Evolutionary conservation across 2,888 invertebrate genomes (phyloP).

Genomic region (Agelastica alni): DNA sequence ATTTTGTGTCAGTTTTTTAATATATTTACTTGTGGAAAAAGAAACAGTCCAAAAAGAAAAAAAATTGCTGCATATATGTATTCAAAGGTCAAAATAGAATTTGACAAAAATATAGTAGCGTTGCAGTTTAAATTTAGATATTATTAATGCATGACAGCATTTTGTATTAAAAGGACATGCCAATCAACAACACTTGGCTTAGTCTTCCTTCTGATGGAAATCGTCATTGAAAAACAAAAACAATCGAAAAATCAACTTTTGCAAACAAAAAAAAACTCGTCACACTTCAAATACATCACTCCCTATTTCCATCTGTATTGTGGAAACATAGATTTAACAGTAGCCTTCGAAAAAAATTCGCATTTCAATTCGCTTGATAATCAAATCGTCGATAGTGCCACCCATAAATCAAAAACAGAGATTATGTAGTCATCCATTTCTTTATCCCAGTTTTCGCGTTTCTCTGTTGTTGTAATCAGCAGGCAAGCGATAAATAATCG

Average conservation of each 20-base stretch:
- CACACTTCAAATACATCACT: constrained; percentile 18
- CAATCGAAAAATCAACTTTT: constrained; percentile 19
- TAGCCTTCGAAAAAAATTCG: constrained; percentile 21
- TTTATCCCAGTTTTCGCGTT: constrained; percentile 27
- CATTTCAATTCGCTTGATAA: constrained; percentile 25
- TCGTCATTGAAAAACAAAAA: constrained; percentile 12
- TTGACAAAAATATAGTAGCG: no score
- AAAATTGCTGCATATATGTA: no score
- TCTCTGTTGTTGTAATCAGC: constrained; percentile 29
- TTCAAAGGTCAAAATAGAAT: no score
- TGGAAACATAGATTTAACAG: constrained; percentile 17
- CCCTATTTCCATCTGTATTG: constrained; percentile 5
- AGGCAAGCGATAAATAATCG: constrained; percentile 27
- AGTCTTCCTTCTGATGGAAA: neutral
- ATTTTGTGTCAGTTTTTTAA: no score
- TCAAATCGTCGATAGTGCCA: constrained; percentile 22
- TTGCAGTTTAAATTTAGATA: no score
- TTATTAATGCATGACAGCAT: no score
- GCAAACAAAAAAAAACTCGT: constrained; percentile 10
- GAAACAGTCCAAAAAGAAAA: no score
- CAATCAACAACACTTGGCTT: constrained; percentile 16
- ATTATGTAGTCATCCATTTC: constrained; percentile 28
- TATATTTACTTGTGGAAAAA: no score
- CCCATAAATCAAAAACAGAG: constrained; percentile 28
- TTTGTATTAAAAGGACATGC: constrained; percentile 8